phyloP scores from a whole-genome alignment of 2,888 invertebrate genomes.

The Melanostoma mellinum region DNA sequence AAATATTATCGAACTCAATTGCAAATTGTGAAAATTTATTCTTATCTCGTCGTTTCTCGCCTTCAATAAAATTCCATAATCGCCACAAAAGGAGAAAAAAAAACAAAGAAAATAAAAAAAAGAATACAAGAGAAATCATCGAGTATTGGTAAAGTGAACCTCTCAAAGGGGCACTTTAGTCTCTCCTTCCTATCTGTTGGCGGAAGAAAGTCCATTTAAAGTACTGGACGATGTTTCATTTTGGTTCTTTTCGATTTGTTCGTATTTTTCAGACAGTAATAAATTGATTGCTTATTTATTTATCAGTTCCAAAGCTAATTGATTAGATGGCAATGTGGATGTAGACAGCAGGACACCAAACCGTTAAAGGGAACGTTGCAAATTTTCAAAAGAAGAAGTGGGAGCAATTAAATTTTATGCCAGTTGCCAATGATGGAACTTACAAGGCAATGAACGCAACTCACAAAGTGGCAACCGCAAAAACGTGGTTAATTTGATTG shows the following conservation, averaged over 20 bases:
- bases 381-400: not conserved
- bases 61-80: constrained; percentile 55
- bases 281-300: constrained; percentile 42
- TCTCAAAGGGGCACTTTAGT: constrained; percentile 26
- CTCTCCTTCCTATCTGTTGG: constrained; percentile 7
- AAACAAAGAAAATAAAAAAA: constrained; percentile 23
- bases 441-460: not conserved
- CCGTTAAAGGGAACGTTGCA: constrained; percentile 41
- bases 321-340: constrained; percentile 42
- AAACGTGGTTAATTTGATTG: constrained; percentile 29
- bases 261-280: constrained; percentile 10
- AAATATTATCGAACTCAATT: constrained; percentile 65
- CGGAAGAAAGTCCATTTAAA: constrained; percentile 57
- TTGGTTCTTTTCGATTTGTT: not conserved
- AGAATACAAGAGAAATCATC: constrained; percentile 44
- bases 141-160: not conserved
- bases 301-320: constrained; percentile 38
- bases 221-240: constrained; percentile 22
- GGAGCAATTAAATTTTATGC: constrained; percentile 48
- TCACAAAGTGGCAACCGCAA: not conserved
- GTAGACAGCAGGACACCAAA: constrained; percentile 16
- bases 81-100: not conserved
- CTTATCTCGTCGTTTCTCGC: constrained; percentile 72
- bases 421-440: constrained; percentile 42
- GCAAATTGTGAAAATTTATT: constrained; percentile 70